Conservation (phyloP, 1,140 invertebrate genomes). For the Oedothorax gibbosus region DNA sequence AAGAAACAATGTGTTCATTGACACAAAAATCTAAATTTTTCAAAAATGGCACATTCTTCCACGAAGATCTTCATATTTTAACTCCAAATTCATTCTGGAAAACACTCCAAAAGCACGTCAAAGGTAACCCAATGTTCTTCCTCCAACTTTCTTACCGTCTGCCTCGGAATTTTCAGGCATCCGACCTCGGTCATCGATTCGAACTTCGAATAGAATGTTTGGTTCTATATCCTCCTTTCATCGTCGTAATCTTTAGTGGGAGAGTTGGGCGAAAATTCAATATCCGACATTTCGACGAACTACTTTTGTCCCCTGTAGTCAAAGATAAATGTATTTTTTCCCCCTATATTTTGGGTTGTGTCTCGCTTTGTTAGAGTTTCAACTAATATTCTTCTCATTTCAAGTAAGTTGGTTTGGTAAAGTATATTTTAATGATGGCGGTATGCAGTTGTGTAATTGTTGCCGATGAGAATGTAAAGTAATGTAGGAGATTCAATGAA, state of each 20-base stretch:
- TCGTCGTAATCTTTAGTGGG: not conserved
- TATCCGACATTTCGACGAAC: conserved; percentile 41
- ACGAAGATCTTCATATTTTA: no score
- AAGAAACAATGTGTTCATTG: no score
- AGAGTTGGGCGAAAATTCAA: conserved; percentile 37
- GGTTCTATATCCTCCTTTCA: not conserved
- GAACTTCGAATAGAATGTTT: not conserved
- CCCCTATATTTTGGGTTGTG: not conserved
- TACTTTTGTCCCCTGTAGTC: not conserved
- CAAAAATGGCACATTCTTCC: no score
- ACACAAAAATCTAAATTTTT: no score
- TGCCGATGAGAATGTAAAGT: no score
- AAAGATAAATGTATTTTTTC: conserved; percentile 20
- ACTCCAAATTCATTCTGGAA: no score
- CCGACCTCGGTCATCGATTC: conserved; percentile 10
- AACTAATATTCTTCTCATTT: not conserved
- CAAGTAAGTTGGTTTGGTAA: no score
- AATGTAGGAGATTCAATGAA: no score
- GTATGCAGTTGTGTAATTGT: no score
- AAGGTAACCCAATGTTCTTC: no score
- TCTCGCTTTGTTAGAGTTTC: not conserved
- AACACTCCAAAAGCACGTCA: no score
- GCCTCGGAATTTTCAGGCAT: conserved; percentile 17
- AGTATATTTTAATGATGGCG: no score
- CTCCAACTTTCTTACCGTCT: not conserved